Base-by-base conservation (phyloP, 2,113 vertebrate genomes). In the Tupaia chinensis region DNA sequence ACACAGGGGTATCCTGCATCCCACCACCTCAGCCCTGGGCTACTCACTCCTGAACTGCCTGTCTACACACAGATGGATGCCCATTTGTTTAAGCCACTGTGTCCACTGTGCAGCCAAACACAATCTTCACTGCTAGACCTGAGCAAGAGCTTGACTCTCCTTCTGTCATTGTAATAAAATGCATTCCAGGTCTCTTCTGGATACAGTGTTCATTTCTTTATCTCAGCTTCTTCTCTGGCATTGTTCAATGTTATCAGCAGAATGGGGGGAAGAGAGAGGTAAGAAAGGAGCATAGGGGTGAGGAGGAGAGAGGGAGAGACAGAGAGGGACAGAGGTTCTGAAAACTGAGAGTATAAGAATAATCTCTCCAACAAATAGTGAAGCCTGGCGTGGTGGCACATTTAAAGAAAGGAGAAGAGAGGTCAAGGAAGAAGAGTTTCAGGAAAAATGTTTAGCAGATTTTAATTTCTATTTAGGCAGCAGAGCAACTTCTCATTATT, bases 21-120 rank as follows among this genome's bases (percentile, higher is more conserved):
- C 65, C 17, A 8, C 63, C 0, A 0, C 0, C 3, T 3, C 14
- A 9, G 8, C 20, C 2, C 0, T 3, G 63, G 65, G 7, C 8
- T 0, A 6, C 66, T 65, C 3, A 14, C 32, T 70, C 32, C 61
- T 0, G 8, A 70, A 66, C 29, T 0, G 3, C 58, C 23, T 58
- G 9, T 20, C 4, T 12, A 25, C 6, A 61, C 12, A 73, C 60
- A 61, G 32, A 34, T 32, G 12, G 17, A 22, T 14, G 2, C 17
- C 68, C 1, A 3, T 29, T 12, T 13, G 3, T 10, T 7, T 0
- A 20, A 53, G 79, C 29, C 5, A 1, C 94, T 1, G 14, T 0
- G 9, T 23, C 44, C 20, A 1, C 44, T 1, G 1, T 9, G 19
- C 1, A 63, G 54, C 29, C 6, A 6, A 14, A 29, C 20, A 4